Evolutionary conservation across 1,140 invertebrate species (phyloP).

Genomic region (Lineus longissimus): DNA sequence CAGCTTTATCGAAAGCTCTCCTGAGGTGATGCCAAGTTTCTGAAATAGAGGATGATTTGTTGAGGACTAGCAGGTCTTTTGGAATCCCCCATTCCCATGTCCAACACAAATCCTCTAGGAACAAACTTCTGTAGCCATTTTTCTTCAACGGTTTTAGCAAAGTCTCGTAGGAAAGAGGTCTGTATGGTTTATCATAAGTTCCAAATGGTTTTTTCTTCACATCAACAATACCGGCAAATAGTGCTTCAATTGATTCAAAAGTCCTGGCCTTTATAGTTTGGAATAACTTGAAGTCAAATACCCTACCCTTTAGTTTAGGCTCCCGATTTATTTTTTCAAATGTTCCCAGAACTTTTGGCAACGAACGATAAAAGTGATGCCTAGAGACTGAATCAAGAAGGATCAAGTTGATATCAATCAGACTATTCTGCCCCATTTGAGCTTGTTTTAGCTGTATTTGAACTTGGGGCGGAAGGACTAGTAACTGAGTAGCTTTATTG

Average conservation of each 20-base stretch:
- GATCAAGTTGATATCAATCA: conserved; percentile 43
- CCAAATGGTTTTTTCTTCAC: conserved; percentile 38
- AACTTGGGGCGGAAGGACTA: conserved; percentile 27
- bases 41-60: conserved; percentile 23
- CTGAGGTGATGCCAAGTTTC: conserved; percentile 27
- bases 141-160: conserved; percentile 31
- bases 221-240: conserved; percentile 27
- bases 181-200: conserved; percentile 29
- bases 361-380: conserved; percentile 45
- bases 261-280: conserved; percentile 45
- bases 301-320: conserved; percentile 5
- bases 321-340: conserved; percentile 16
- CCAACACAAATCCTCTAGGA: conserved; percentile 48
- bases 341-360: conserved; percentile 33
- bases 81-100: conserved; percentile 48
- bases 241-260: conserved; percentile 37
- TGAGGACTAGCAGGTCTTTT: conserved; percentile 40
- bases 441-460: background rate
- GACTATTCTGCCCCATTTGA: background rate
- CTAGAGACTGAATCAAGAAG: conserved; percentile 47
- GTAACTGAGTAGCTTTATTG: conserved; percentile 19
- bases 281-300: conserved; percentile 44
- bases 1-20: conserved; percentile 19
- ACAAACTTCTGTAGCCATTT: conserved; percentile 39
- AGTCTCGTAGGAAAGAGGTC: conserved; percentile 29